Percentiles rank a stretch among this genome's conserved stretches.
Conservation (phyloP, 2,797 vertebrate genomes). For the Xiphorhynchus erythropygius region DNA sequence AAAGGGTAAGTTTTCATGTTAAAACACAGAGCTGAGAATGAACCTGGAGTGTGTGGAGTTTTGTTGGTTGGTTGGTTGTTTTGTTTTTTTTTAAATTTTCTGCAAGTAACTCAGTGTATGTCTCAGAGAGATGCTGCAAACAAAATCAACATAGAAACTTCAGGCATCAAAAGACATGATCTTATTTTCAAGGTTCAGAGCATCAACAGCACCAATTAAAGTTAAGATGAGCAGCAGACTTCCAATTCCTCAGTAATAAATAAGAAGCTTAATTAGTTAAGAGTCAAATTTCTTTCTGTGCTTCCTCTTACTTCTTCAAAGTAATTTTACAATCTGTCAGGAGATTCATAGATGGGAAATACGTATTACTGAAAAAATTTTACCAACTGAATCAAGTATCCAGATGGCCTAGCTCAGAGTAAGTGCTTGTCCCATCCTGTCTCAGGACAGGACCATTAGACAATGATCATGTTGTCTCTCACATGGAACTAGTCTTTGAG, state of each 20-base stretch:
- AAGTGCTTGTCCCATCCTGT: not conserved
- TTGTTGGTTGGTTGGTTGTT: not conserved
- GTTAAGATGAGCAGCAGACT: not conserved
- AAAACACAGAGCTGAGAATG: not conserved
- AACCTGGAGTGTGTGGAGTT: accelerated
- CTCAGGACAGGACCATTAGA: not conserved
- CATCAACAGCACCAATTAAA: not conserved
- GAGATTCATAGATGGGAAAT: not conserved
- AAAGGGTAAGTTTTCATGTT: not conserved
- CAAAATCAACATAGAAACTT: not conserved
- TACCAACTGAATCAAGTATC: not conserved
- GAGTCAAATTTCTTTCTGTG: not conserved
- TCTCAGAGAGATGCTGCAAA: not conserved
- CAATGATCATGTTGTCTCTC: accelerated
- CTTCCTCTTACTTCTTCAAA: not conserved
- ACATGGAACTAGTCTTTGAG: not conserved
- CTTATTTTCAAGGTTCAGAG: not conserved
- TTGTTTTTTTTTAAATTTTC: not conserved
- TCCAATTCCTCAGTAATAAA: not conserved
- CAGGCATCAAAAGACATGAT: not conserved
- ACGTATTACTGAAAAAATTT: not conserved
- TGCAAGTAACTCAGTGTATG: not conserved
- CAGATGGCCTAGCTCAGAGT: not conserved
- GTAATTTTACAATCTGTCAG: not conserved
- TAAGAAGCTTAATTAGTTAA: not conserved